Conservation (phyloP, 2,113 vertebrate genomes). For the Tylochromis polylepis region DNA sequence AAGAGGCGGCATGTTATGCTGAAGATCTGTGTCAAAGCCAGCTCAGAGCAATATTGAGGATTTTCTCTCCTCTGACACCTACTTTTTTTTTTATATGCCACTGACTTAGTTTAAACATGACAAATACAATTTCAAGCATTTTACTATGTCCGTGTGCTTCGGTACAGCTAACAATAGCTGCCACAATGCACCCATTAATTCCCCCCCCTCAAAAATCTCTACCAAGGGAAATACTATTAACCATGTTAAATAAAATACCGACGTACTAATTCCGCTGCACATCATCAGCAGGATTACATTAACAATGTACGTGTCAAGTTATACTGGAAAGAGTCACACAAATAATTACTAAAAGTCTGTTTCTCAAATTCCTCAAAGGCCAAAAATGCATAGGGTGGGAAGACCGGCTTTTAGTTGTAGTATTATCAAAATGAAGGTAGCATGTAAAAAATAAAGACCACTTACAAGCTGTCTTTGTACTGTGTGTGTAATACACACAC, state of each 20-base stretch:
- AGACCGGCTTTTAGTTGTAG: constrained; percentile 12
- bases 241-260: constrained; percentile 40
- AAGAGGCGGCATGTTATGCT: constrained; percentile 50
- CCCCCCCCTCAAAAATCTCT: constrained; percentile 20
- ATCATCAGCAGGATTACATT: constrained; percentile 59
- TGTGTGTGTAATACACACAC: background rate
- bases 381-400: constrained; percentile 26
- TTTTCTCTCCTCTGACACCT: constrained; percentile 61
- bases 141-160: constrained; percentile 12
- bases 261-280: constrained; percentile 46
- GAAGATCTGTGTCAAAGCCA: constrained; percentile 64
- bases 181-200: constrained; percentile 50
- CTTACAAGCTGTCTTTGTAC: constrained; percentile 21
- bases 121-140: constrained; percentile 58
- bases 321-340: constrained; percentile 18
- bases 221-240: constrained; percentile 46
- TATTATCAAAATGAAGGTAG: constrained; percentile 27
- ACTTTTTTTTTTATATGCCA: constrained; percentile 17
- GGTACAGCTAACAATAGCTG: constrained; percentile 40
- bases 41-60: constrained; percentile 46
- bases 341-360: constrained; percentile 51
- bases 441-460: constrained; percentile 17
- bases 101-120: constrained; percentile 54
- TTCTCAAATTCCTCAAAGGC: constrained; percentile 50
- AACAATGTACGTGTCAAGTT: constrained; percentile 51